These are phyloP conservation scores for Silurus lanzhouensis DNA, from an alignment of 2,797 vertebrate genomes.

Conservation along the genomic window DNA sequence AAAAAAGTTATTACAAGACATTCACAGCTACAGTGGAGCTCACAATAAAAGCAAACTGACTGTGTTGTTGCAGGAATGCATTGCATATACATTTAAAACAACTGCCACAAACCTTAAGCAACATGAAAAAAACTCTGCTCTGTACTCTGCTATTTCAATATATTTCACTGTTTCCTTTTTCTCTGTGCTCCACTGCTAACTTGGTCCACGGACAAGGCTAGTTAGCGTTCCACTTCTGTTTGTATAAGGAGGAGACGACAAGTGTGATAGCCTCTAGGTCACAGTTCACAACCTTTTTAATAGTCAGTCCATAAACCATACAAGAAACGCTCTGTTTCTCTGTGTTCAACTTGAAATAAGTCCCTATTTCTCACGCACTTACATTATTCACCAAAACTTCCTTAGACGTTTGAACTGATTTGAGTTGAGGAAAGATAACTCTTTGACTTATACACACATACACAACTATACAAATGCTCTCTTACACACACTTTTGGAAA, in stretches of 20 bases:
- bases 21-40: not conserved
- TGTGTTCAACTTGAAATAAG: slow-evolving; percentile 27
- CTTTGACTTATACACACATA: slow-evolving; percentile 25
- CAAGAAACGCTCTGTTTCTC: slow-evolving; percentile 38
- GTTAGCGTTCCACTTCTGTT: slow-evolving; percentile 31
- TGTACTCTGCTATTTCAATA: not conserved
- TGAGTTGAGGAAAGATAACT: not conserved
- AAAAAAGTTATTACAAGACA: not conserved
- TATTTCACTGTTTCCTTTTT: not conserved
- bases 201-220: slow-evolving; percentile 1
- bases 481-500: slow-evolving; percentile 15
- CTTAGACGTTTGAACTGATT: not conserved
- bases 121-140: not conserved
- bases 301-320: slow-evolving; percentile 37
- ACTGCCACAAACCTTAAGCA: not conserved
- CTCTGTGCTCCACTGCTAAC: not conserved
- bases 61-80: not conserved
- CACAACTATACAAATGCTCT: not conserved
- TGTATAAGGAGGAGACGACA: slow-evolving; percentile 48
- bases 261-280: slow-evolving; percentile 49
- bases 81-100: not conserved
- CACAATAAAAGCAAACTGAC: not conserved
- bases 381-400: not conserved
- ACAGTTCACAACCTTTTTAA: slow-evolving; percentile 45
- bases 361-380: not conserved